Evolutionary conservation across 2,888 invertebrate genomes (phyloP).

Genomic region (Lucinisca nassula): DNA sequence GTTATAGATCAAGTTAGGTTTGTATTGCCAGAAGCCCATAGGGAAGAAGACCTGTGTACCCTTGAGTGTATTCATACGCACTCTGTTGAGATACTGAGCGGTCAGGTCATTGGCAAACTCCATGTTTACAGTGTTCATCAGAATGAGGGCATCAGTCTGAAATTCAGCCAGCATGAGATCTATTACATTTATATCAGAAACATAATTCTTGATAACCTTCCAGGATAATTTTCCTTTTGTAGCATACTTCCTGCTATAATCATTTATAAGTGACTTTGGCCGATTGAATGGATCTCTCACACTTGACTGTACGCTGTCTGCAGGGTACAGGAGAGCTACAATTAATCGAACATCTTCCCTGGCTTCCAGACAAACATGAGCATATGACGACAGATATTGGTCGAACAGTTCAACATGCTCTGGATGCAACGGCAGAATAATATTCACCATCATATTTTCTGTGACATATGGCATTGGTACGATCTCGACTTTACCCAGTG

Average conservation of each 20-base stretch:
- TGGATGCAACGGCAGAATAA: constrained; percentile 92
- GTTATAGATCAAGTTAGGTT: constrained; percentile 90
- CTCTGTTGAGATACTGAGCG: constrained; percentile 93
- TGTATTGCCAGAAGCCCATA: constrained; percentile 96
- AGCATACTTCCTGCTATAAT: constrained; percentile 91
- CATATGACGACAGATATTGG: constrained; percentile 93
- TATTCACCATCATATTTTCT: constrained; percentile 94
- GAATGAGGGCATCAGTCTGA: constrained; percentile 90
- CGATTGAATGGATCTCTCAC: constrained; percentile 90
- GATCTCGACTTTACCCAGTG: constrained; percentile 95
- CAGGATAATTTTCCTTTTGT: constrained; percentile 90
- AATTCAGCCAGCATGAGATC: constrained; percentile 92
- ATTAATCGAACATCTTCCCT: constrained; percentile 94
- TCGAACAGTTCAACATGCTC: constrained; percentile 89
- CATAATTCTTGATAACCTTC: constrained; percentile 87
- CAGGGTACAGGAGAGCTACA: constrained; percentile 90
- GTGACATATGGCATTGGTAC: constrained; percentile 98
- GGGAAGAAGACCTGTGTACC: constrained; percentile 97
- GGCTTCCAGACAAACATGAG: constrained; percentile 92
- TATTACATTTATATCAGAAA: constrained; percentile 90
- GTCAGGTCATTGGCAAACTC: constrained; percentile 81
- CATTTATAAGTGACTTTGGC: constrained; percentile 91
- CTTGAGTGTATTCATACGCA: constrained; percentile 97
- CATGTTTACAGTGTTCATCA: constrained; percentile 83
- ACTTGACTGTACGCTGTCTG: constrained; percentile 71